Percentiles rank a stretch among this genome's conserved stretches.
Evolutionary conservation across 2,113 vertebrate species (phyloP).

Genomic region (Phylloscopus trochiloides): DNA sequence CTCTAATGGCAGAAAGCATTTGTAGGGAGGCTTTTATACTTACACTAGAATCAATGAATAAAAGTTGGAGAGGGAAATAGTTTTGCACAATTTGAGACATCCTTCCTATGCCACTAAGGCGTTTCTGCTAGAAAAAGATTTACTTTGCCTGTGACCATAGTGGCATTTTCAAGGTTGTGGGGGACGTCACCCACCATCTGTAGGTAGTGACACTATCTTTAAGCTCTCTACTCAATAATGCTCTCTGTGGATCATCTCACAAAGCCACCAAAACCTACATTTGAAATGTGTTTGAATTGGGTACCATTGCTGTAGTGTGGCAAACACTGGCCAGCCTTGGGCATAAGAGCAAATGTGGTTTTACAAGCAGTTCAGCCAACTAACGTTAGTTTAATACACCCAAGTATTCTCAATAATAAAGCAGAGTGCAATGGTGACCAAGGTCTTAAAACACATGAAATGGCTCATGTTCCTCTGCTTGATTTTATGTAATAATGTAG

Average conservation of each 20-base stretch:
- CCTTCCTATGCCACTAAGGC: not conserved
- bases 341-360: not conserved
- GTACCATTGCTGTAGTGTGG: rapidly evolving
- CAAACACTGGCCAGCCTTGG: not conserved
- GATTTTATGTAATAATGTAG: not conserved
- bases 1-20: not conserved
- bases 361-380: not conserved
- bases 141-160: not conserved
- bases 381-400: not conserved
- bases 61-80: not conserved
- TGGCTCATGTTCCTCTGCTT: not conserved
- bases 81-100: not conserved
- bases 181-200: not conserved
- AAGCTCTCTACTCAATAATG: not conserved
- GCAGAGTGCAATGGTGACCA: not conserved
- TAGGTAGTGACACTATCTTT: not conserved
- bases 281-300: not conserved
- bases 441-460: not conserved
- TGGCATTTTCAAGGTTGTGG: not conserved
- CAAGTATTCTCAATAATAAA: not conserved
- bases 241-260: not conserved
- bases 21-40: not conserved
- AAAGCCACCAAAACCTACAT: not conserved
- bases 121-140: not conserved
- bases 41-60: not conserved